A percentile compares a stretch with the other conserved stretches of the same genome.
phyloP scores from a whole-genome alignment of 2,888 invertebrate genomes.

The Prostheceraeus crozeri region DNA sequence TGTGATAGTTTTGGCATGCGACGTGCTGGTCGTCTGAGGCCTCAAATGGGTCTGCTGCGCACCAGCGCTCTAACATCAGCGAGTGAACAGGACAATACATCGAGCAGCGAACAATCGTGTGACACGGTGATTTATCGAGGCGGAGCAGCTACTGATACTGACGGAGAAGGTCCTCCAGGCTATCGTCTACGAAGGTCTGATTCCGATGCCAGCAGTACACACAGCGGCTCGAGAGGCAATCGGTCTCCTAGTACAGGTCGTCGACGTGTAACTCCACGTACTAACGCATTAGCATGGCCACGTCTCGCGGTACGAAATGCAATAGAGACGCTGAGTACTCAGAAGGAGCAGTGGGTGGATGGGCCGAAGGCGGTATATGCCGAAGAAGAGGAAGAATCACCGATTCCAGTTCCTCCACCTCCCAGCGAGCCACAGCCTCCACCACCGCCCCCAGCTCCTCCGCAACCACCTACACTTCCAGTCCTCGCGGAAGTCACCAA shows the following conservation, averaged over 20 bases:
- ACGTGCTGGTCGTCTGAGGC: constrained; percentile 46
- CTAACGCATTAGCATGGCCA: constrained; percentile 34
- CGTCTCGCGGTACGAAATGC: constrained; percentile 33
- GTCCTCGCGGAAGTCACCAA: too few species aligned
- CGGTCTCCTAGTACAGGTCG: too few species aligned
- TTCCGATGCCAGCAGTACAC: too few species aligned
- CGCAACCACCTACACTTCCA: too few species aligned
- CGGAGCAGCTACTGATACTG: constrained; percentile 55
- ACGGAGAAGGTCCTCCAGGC: constrained; percentile 55
- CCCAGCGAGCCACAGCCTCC: too few species aligned
- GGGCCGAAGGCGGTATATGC: constrained; percentile 65
- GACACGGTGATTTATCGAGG: constrained; percentile 85
- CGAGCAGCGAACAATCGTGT: constrained; percentile 90
- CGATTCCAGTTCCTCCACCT: not conserved
- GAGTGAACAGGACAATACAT: constrained; percentile 63
- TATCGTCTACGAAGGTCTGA: too few species aligned
- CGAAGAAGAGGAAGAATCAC: not conserved
- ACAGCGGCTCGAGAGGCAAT: too few species aligned
- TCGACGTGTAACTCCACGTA: too few species aligned
- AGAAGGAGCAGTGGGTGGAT: constrained; percentile 89
- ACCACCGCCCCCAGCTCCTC: too few species aligned
- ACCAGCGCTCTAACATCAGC: constrained; percentile 42
- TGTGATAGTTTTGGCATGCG: constrained; percentile 47
- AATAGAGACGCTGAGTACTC: constrained; percentile 55
- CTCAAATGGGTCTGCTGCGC: constrained; percentile 46